These are phyloP conservation scores for Mirounga angustirostris DNA, from an alignment of 2,113 vertebrate species.

Conservation along the genomic window DNA sequence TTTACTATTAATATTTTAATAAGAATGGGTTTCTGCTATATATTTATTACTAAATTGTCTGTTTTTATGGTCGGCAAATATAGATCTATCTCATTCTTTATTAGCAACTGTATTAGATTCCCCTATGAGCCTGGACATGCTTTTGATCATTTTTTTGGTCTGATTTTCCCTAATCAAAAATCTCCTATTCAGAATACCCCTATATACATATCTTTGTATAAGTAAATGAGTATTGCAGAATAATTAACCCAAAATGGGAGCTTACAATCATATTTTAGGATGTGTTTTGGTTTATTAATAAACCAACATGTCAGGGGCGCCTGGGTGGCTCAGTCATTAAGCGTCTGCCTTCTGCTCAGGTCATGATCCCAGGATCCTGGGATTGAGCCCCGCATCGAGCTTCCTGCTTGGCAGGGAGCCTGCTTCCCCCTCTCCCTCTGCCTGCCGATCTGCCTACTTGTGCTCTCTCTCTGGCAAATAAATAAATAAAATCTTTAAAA, in stretches of 20 bases:
- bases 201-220: not conserved
- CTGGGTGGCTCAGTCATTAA: no score
- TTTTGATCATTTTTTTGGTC: not conserved
- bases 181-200: not conserved
- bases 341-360: no score
- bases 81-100: not conserved
- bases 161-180: not conserved
- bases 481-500: no score
- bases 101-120: not conserved
- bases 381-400: no score
- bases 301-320: not conserved
- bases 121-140: not conserved
- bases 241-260: not conserved
- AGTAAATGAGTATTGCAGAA: not conserved
- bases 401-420: no score
- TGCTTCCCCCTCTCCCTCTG: no score
- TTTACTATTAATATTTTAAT: slow-evolving; percentile 54
- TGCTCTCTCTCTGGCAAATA: no score
- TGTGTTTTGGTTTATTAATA: slow-evolving; percentile 7
- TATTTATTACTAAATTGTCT: not conserved
- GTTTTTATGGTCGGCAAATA: not conserved
- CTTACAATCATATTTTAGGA: not conserved
- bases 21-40: not conserved
- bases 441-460: no score
- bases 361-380: no score